phyloP scores from a whole-genome alignment of 2,888 invertebrate species.

The Parnassius apollo region DNA sequence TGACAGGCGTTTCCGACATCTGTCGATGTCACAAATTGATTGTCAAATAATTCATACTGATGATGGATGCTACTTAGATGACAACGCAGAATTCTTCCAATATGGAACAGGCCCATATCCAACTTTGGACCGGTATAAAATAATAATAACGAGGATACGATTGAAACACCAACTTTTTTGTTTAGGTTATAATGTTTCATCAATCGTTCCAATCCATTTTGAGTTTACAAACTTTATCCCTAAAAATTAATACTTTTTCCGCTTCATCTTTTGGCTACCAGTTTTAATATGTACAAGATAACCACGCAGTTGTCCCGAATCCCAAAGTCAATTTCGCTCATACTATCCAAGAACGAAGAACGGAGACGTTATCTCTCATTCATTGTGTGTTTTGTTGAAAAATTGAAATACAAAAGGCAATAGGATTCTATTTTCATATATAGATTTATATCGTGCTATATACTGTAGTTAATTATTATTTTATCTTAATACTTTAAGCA shows the following conservation, averaged over 20 bases:
- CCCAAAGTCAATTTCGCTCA: slow-evolving; percentile 68
- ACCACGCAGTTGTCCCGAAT: slow-evolving; percentile 61
- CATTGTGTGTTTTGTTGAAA: slow-evolving; percentile 14
- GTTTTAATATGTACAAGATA: not conserved
- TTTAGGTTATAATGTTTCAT: not conserved
- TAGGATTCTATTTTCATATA: not conserved
- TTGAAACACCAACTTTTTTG: not conserved
- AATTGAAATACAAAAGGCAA: not conserved
- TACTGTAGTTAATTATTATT: too few species aligned
- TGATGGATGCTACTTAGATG: too few species aligned
- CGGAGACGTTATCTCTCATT: slow-evolving; percentile 13
- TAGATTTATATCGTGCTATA: not conserved
- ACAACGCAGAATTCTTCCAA: too few species aligned
- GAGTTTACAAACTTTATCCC: not conserved
- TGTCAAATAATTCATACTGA: too few species aligned
- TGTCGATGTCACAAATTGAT: too few species aligned
- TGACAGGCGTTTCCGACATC: too few species aligned
- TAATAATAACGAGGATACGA: not conserved
- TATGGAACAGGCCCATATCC: too few species aligned
- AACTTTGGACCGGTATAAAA: too few species aligned
- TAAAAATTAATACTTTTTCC: not conserved
- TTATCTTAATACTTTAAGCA: too few species aligned
- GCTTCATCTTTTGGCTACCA: not conserved
- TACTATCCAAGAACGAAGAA: slow-evolving; percentile 48
- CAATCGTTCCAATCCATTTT: not conserved